phyloP scores from a whole-genome alignment of 2,888 invertebrate species.

The Notocelia uddmanniana region DNA sequence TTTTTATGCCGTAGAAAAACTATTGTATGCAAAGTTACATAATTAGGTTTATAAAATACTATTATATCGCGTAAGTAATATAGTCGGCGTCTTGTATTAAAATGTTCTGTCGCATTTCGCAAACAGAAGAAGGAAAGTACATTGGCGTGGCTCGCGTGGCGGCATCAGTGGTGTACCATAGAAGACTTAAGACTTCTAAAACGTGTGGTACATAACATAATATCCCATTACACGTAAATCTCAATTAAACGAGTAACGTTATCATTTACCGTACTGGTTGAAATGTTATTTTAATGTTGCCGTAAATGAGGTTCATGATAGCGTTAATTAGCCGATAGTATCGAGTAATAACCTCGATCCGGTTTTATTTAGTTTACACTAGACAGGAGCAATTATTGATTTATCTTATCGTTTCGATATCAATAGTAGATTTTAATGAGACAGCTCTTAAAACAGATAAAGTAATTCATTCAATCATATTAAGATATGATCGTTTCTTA shows the following conservation, averaged over 20 bases:
- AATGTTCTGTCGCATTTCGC: too few species aligned
- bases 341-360: conserved; percentile 3
- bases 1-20: too few species aligned
- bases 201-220: background rate
- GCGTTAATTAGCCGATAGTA: conserved; percentile 18
- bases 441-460: background rate
- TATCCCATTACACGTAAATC: background rate
- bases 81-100: too few species aligned
- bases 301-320: conserved; percentile 21
- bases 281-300: conserved; percentile 12
- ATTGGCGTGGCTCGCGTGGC: too few species aligned
- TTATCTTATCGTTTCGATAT: background rate
- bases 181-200: background rate
- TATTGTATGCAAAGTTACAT: too few species aligned
- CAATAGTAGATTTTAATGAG: background rate
- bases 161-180: too few species aligned
- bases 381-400: background rate
- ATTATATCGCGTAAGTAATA: too few species aligned
- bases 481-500: too few species aligned
- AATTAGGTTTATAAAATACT: too few species aligned
- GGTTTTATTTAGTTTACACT: background rate
- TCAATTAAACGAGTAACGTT: background rate
- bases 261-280: background rate
- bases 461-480: too few species aligned
- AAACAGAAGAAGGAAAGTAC: too few species aligned